Percentiles rank a stretch among this genome's conserved stretches.
These are phyloP conservation scores for Halichoeres trimaculatus DNA, from an alignment of 2,113 vertebrate species.

Conservation along the genomic window DNA sequence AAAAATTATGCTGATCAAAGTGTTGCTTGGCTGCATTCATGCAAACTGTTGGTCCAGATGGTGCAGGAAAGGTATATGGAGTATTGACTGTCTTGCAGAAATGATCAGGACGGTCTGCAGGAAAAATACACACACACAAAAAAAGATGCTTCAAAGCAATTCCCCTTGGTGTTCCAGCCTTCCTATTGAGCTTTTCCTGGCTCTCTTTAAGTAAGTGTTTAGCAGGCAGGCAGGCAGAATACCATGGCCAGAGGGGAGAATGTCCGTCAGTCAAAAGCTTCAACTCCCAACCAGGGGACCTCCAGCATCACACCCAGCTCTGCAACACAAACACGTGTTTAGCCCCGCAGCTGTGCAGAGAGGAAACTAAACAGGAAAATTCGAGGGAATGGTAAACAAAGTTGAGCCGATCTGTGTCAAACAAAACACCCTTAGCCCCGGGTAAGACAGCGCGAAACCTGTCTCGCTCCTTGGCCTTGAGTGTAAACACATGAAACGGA, in stretches of 20 bases:
- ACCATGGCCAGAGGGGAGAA: slow-evolving; percentile 57
- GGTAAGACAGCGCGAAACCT: slow-evolving; percentile 58
- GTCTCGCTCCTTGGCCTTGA: slow-evolving; percentile 58
- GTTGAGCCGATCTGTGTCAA: slow-evolving; percentile 69
- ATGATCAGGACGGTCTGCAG: neutral
- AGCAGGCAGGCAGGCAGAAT: slow-evolving; percentile 45
- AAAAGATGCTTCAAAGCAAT: slow-evolving; percentile 29
- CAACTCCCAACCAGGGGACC: slow-evolving; percentile 66
- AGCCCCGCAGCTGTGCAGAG: slow-evolving; percentile 67
- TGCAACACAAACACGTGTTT: slow-evolving; percentile 66
- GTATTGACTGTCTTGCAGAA: neutral
- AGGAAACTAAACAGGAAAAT: slow-evolving; percentile 67
- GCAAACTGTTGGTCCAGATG: neutral
- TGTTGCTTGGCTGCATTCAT: slow-evolving; percentile 18
- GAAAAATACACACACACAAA: neutral
- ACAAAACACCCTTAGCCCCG: slow-evolving; percentile 62
- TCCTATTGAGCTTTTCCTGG: slow-evolving; percentile 44
- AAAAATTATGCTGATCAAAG: slow-evolving; percentile 21
- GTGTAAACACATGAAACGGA: slow-evolving; percentile 70
- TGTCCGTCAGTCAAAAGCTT: slow-evolving; percentile 70
- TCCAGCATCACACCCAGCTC: slow-evolving; percentile 46
- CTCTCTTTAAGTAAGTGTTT: slow-evolving; percentile 41
- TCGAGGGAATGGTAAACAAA: slow-evolving; percentile 72
- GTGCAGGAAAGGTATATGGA: neutral
- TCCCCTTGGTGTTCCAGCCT: slow-evolving; percentile 29